A percentile compares a stretch with the other conserved stretches of the same genome.
Conservation (phyloP, 2,888 invertebrate species). For the Thecophora atra region DNA sequence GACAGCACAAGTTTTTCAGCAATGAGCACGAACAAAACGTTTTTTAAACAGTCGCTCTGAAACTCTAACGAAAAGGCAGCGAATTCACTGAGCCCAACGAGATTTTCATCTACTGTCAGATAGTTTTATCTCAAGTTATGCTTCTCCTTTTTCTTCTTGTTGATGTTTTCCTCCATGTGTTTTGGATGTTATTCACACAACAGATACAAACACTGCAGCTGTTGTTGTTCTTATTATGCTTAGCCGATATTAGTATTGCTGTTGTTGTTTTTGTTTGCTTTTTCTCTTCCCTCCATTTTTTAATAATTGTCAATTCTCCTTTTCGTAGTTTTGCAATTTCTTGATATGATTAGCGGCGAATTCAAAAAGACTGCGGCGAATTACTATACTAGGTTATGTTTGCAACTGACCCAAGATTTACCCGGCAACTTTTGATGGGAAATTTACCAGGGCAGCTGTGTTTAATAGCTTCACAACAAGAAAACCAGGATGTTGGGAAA, state of each 20-base stretch:
- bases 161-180: conserved; percentile 5
- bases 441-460: conserved; percentile 21
- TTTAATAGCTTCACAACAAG: conserved; percentile 28
- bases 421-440: conserved; percentile 9
- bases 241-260: not conserved
- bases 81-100: conserved; percentile 34
- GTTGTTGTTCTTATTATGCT: not conserved
- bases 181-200: conserved; percentile 3
- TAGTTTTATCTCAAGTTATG: conserved; percentile 2
- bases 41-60: conserved; percentile 19
- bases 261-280: not conserved
- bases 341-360: conserved; percentile 2
- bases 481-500: not conserved
- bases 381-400: conserved; percentile 28
- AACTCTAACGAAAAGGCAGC: conserved; percentile 23
- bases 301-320: not conserved
- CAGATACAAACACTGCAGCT: not conserved
- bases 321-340: not conserved
- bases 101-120: conserved; percentile 32
- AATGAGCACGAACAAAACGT: conserved; percentile 25
- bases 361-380: conserved; percentile 17
- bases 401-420: conserved; percentile 36
- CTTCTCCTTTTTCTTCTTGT: conserved; percentile 14
- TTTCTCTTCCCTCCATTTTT: not conserved
- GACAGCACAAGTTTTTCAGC: conserved; percentile 32